phyloP scores from a whole-genome alignment of 2,797 vertebrate genomes.

The Propithecus deckenii region DNA sequence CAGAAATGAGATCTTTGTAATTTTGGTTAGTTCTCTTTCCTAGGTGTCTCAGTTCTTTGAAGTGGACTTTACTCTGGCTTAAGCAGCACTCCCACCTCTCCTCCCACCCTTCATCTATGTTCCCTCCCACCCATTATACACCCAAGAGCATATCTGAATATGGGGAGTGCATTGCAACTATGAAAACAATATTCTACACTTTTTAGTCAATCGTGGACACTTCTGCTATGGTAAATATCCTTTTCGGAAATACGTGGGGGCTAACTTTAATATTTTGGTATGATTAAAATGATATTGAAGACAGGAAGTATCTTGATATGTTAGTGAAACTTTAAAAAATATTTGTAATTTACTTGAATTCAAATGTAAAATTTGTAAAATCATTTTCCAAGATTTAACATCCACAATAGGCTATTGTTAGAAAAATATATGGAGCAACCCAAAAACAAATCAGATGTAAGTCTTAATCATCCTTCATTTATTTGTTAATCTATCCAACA shows the following conservation, averaged over 20 bases:
- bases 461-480: not conserved
- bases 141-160: not conserved
- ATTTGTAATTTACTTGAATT: not conserved
- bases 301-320: not conserved
- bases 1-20: not conserved
- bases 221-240: not conserved
- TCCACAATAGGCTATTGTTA: not conserved
- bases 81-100: fast-evolving
- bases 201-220: not conserved
- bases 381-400: not conserved
- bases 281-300: not conserved
- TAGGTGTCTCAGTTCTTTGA: not conserved
- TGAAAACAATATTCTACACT: not conserved
- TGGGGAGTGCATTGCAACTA: not conserved
- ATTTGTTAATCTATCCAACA: not conserved
- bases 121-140: not conserved
- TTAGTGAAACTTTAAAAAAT: not conserved
- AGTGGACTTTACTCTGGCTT: not conserved
- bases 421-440: not conserved
- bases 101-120: not conserved
- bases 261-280: not conserved
- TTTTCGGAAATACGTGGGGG: not conserved
- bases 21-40: not conserved
- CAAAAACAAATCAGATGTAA: not conserved
- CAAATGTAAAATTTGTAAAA: not conserved